Evolutionary conservation across 2,797 vertebrate species (phyloP), one percentile per base, ranked within the genome.

Genomic region (Fistularia tabacaria): DNA sequence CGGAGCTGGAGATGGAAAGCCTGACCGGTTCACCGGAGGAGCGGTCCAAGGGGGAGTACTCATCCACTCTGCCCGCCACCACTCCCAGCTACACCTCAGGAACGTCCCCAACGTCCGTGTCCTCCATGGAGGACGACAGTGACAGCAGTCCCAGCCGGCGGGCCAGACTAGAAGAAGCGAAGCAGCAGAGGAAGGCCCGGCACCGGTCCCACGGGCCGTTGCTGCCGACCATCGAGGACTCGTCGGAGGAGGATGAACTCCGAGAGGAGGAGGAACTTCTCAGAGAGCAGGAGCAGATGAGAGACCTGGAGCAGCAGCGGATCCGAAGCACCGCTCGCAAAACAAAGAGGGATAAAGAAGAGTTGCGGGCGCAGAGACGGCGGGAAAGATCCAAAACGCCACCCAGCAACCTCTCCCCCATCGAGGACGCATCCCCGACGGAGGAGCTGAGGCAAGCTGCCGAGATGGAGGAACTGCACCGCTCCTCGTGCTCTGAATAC

Each of bases 1-100:
- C 98, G 0, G 98, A 99, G 84, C 87, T 99, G 49, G 98, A 99
- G 85, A 99, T 99, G 98, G 98, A 99, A 80, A 99, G 98, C 81
- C 85, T 99, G 54, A 99, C 96, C 0, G 98, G 96, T 45, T 98
- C 98, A 0, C 97, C 98, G 0, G 98, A 99, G 66, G 98, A 99
- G 77, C 90, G 94, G 41, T 99, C 97, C 51, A 94, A 93, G 3
- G 98, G 97, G 0, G 98, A 99, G 70, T 97, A 98, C 77, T 99
- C 97, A 7, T 99, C 98, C 57, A 99, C 97, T 4, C 81, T 98
- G 62, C 98, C 98, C 0, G 93, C 98, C 59, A 98, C 98, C 14
- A 99, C 97, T 0, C 95, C 98, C 52, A 99, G 96, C 77, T 99
- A 98, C 76, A 98, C 95, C 5, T 98, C 97, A 0, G 98, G 98